These are phyloP conservation scores for Ficedula albicollis DNA, from an alignment of 2,797 vertebrate genomes.

Conservation along the genomic window DNA sequence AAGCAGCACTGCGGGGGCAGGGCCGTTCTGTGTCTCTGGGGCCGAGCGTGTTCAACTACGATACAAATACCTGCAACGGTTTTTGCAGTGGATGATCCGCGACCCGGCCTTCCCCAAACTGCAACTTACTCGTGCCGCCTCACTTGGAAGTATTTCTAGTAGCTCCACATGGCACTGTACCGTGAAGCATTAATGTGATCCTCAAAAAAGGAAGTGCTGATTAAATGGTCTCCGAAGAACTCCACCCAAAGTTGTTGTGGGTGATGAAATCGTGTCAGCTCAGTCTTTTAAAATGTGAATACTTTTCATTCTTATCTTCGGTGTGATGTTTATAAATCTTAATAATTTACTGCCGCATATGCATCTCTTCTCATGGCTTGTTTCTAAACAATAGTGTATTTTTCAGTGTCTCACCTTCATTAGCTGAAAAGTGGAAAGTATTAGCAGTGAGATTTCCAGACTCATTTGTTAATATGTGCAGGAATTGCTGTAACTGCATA, in stretches of 20 bases:
- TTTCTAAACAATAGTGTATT: background rate
- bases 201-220: background rate
- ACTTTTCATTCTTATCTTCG: background rate
- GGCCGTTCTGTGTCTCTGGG: rapidly evolving
- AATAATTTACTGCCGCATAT: background rate
- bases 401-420: background rate
- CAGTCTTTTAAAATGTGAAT: background rate
- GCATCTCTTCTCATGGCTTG: background rate
- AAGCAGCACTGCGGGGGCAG: rapidly evolving
- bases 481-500: background rate
- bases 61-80: rapidly evolving
- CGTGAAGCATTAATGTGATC: background rate
- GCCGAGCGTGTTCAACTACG: rapidly evolving
- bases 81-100: rapidly evolving
- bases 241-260: background rate
- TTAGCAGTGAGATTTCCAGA: background rate
- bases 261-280: background rate
- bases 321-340: background rate
- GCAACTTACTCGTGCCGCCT: rapidly evolving
- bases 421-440: background rate
- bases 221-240: background rate
- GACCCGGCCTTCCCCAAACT: rapidly evolving
- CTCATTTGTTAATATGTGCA: background rate
- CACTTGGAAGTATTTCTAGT: background rate
- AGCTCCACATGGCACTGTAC: background rate